A percentile compares a stretch with the other conserved stretches of the same genome.
phyloP scores from a whole-genome alignment of 2,888 invertebrate genomes.

The Eurois occulta region DNA sequence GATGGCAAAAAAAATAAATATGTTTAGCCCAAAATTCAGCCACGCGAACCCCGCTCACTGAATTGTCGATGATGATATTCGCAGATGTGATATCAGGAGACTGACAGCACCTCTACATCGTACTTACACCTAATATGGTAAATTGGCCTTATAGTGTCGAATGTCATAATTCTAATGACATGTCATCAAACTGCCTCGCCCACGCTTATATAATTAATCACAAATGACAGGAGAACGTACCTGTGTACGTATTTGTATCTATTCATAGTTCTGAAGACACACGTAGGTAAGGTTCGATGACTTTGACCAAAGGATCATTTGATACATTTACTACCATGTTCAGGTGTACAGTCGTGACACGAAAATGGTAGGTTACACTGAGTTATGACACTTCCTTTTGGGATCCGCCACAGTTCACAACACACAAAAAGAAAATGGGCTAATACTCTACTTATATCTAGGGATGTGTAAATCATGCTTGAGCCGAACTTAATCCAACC shows the following conservation, averaged over 20 bases:
- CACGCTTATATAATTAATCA: slow-evolving; percentile 53
- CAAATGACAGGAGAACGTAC: slow-evolving; percentile 39
- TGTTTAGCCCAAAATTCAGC: no score
- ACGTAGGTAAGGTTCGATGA: slow-evolving; percentile 19
- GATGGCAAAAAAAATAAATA: no score
- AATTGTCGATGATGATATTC: no score
- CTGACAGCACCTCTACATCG: neutral
- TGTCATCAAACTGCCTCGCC: slow-evolving; percentile 49
- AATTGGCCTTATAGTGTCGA: slow-evolving; percentile 40
- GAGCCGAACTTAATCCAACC: neutral
- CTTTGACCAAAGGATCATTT: slow-evolving; percentile 9
- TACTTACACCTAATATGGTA: slow-evolving; percentile 37
- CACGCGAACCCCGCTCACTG: no score
- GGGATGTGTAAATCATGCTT: neutral
- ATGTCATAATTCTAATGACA: slow-evolving; percentile 54
- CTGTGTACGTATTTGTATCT: slow-evolving; percentile 5
- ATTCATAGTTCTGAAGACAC: slow-evolving; percentile 3
- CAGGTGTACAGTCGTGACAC: neutral
- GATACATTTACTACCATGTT: neutral
- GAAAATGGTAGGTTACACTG: neutral
- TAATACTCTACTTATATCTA: neutral
- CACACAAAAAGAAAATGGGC: neutral
- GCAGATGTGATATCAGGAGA: neutral
- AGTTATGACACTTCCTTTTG: neutral
- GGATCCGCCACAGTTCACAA: neutral